These are phyloP conservation scores for Muscidifurax raptorellus DNA, from an alignment of 1,140 invertebrate species.

Conservation along the genomic window DNA sequence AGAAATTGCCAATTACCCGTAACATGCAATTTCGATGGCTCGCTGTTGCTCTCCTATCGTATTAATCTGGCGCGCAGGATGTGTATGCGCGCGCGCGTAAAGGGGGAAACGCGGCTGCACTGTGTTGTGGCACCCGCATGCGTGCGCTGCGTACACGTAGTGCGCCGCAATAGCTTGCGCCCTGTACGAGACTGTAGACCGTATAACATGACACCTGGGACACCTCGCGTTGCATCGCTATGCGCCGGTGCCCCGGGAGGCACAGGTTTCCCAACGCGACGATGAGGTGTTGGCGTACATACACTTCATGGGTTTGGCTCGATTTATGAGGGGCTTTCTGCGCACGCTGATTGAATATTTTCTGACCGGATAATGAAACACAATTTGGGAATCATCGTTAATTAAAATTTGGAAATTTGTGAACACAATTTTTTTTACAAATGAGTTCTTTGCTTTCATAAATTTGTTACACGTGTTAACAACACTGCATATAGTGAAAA, in stretches of 20 bases:
- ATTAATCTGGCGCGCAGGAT: conserved; percentile 62
- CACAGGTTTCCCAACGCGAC: not conserved
- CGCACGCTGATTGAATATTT: not conserved
- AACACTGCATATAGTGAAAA: too few relatives aligned
- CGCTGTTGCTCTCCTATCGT: conserved; percentile 60
- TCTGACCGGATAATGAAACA: too few relatives aligned
- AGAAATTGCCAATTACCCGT: conserved; percentile 72
- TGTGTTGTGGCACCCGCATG: not conserved
- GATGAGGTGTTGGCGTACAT: not conserved
- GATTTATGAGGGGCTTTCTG: not conserved
- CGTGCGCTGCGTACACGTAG: not conserved
- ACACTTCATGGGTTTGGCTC: not conserved
- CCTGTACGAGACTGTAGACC: not conserved
- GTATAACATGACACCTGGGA: not conserved
- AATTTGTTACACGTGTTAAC: too few relatives aligned
- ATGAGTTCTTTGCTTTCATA: too few relatives aligned
- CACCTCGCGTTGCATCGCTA: not conserved
- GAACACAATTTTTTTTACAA: too few relatives aligned
- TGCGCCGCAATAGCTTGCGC: not conserved
- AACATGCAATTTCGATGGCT: conserved; percentile 67
- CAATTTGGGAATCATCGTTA: too few relatives aligned
- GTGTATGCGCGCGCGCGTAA: not conserved
- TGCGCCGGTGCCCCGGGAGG: not conserved
- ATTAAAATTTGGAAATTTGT: too few relatives aligned
- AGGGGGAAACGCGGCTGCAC: not conserved